phyloP scores from a whole-genome alignment of 1,140 invertebrate species.

The Chironomus tepperi region DNA sequence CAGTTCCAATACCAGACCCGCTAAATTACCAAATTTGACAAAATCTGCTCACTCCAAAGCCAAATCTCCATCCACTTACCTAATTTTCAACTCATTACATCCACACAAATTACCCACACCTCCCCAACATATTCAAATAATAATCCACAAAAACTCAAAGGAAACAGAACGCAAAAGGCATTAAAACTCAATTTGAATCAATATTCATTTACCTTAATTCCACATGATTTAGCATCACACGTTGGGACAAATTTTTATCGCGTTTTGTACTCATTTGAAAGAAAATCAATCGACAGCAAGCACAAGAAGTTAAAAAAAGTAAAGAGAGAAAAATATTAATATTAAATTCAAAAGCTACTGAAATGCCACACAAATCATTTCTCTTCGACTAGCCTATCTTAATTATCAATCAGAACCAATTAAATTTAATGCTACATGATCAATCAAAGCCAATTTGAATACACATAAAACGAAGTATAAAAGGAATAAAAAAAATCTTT shows the following conservation, averaged over 20 bases:
- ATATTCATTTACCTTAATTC: too few species aligned
- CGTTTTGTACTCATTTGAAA: too few species aligned
- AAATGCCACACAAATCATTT: constrained; percentile 22
- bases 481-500: too few species aligned
- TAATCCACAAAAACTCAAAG: neutral
- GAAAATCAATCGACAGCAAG: neutral
- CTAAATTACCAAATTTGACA: too few species aligned
- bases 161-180: neutral
- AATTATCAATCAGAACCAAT: constrained; percentile 22
- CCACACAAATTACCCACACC: neutral
- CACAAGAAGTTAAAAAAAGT: neutral
- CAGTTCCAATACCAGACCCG: too few species aligned
- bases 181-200: neutral
- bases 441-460: constrained; percentile 23
- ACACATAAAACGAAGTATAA: neutral
- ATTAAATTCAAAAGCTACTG: constrained; percentile 20
- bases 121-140: neutral
- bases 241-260: too few species aligned
- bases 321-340: neutral
- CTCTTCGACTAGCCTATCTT: constrained; percentile 2
- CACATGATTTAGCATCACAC: too few species aligned
- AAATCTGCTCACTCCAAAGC: too few species aligned
- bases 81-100: neutral
- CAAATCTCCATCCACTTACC: too few species aligned
- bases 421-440: constrained; percentile 15